A percentile compares a stretch with the other conserved stretches of the same genome.
Conservation (phyloP, 2,113 vertebrate species). For the Psittacara wagleri region DNA sequence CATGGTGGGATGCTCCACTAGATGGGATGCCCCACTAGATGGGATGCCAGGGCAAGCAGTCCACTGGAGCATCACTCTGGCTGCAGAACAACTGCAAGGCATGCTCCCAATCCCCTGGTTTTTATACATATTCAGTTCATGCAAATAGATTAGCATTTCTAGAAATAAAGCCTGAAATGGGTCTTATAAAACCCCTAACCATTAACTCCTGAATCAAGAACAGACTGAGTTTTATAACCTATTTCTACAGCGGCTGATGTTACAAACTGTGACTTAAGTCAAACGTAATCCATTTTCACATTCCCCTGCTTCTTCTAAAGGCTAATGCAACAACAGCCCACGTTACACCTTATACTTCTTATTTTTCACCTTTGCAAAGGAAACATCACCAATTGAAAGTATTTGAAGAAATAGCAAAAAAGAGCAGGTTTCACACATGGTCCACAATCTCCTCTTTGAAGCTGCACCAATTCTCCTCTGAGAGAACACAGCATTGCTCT, state of each 20-base stretch:
- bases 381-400: neutral
- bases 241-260: neutral
- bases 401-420: neutral
- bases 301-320: neutral
- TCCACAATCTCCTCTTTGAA: accelerated
- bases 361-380: neutral
- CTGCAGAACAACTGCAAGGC: neutral
- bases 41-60: neutral
- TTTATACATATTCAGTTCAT: neutral
- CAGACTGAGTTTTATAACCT: neutral
- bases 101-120: accelerated
- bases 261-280: neutral
- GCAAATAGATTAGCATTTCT: neutral
- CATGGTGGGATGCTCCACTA: neutral
- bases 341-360: neutral
- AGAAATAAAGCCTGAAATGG: neutral
- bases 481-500: neutral
- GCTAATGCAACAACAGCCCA: neutral
- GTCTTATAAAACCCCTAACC: neutral
- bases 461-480: neutral
- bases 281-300: neutral
- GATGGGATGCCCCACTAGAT: neutral
- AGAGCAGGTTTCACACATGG: neutral
- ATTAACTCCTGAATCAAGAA: neutral
- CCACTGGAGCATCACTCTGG: neutral